Conservation (phyloP, 2,888 invertebrate genomes). For the Aproaerema taeniolella region DNA sequence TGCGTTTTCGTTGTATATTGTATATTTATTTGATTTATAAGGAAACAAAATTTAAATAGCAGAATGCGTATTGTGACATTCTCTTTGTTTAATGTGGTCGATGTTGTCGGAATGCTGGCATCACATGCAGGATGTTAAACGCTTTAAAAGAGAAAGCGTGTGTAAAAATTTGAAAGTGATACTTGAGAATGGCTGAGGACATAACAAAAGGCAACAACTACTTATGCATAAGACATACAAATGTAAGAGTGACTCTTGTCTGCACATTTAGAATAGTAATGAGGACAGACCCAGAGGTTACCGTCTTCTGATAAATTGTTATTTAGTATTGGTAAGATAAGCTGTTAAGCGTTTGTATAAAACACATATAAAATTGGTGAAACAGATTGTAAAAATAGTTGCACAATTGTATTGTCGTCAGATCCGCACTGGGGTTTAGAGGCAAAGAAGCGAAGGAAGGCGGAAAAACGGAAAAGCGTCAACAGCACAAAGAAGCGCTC, state of each 20-base stretch:
- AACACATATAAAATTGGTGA: conserved; percentile 3
- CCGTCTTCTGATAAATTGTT: too few species aligned
- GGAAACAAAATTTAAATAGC: too few species aligned
- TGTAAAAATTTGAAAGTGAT: conserved; percentile 55
- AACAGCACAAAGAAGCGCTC: conserved; percentile 45
- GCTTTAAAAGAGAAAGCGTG: conserved; percentile 49
- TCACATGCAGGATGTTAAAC: conserved; percentile 23
- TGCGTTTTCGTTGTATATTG: too few species aligned
- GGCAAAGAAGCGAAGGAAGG: conserved; percentile 41
- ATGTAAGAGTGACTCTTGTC: conserved; percentile 42
- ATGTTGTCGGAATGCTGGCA: too few species aligned
- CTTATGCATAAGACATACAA: conserved; percentile 54
- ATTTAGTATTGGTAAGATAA: too few species aligned
- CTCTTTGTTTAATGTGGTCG: too few species aligned
- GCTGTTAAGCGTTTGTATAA: too few species aligned
- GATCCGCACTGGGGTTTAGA: conserved; percentile 45
- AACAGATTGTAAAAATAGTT: too few species aligned
- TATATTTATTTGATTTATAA: too few species aligned
- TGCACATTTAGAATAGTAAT: conserved; percentile 53
- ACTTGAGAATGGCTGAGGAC: conserved; percentile 46
- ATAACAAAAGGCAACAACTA: conserved; percentile 46
- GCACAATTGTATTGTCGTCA: conserved; percentile 15
- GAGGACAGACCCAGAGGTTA: conserved; percentile 27
- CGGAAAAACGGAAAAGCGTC: conserved; percentile 45
- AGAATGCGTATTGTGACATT: too few species aligned